Evolutionary conservation across 2,797 vertebrate species (phyloP).

Genomic region (Eulemur coronatus): DNA sequence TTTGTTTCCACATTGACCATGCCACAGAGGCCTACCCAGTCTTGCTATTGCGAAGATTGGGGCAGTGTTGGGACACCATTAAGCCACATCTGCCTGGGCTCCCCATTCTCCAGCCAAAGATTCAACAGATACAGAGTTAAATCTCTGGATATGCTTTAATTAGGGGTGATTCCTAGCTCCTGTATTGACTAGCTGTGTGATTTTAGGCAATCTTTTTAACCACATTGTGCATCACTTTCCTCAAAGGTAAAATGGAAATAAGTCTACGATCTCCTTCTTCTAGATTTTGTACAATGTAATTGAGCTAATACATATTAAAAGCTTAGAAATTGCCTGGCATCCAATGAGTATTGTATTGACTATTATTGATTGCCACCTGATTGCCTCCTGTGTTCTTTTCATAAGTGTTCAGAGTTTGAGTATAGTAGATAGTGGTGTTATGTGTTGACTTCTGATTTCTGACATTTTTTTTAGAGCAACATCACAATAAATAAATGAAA

Average conservation of each 20-base stretch:
- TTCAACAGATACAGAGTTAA: neutral
- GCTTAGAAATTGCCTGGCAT: neutral
- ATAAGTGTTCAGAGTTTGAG: neutral
- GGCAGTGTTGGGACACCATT: neutral
- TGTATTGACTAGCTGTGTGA: neutral
- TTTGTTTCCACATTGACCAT: neutral
- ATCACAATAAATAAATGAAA: neutral
- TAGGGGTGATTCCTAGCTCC: neutral
- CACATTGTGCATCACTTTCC: neutral
- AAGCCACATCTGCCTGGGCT: neutral
- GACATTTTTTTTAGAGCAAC: neutral
- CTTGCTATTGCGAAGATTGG: neutral
- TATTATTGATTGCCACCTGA: neutral
- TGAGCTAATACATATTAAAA: neutral
- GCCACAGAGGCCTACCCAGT: neutral
- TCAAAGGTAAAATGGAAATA: neutral
- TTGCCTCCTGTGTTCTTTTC: neutral
- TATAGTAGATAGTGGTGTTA: neutral
- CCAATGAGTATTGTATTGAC: neutral
- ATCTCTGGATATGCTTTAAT: neutral
- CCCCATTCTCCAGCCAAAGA: neutral
- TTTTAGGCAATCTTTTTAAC: neutral
- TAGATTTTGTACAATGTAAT: neutral
- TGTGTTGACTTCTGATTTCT: neutral
- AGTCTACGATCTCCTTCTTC: neutral